Base-by-base conservation (phyloP, 2,113 vertebrate species). In the Dendrocopos noguchii region DNA sequence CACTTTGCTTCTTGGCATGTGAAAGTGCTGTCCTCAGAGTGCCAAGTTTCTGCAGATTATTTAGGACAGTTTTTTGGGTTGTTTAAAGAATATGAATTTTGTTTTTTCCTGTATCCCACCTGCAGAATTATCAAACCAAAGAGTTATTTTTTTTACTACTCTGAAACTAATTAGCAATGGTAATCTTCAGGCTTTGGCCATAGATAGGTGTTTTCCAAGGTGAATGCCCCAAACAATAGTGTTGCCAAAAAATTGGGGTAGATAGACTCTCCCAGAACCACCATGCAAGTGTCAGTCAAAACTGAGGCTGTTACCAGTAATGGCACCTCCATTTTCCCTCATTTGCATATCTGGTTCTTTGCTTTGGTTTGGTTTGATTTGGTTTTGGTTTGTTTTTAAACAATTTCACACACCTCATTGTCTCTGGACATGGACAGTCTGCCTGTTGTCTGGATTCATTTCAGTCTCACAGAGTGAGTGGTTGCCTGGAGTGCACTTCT, bases 391-490 rank as follows among this genome's bases (percentile, higher is more conserved):
- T 36, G 34, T 36, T 36, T 67, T 3, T 12, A 12, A 28, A 21
- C 1, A 1, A 28, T 36, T 91, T 90, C 67, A 75, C 27, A 4
- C 91, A 7, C 56, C 22, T 9, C 60, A 14, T 74, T 93, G 18
- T 81, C 44, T 94, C 47, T 5, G 5, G 71, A 80, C 94, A 60
- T 5, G 31, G 81, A 68, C 80, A 46, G 47, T 72, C 57, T 95
- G 75, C 68, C 70, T 33, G 61, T 55, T 83, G n/a, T 64, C 27
- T 75, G 28, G 89, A 84, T 88, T 72, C 22, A 7, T 78, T 94
- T 90, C 74, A 61, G 78, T 92, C 76, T 82, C 67, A 50, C 81
- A 44, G 61, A 90, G 66, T 25, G 88, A 90, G 66, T 25, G 88
- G 80, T 95, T 24, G 52, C 68, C 34, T 94, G 84, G 60, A 84